Percentiles rank a stretch among this genome's conserved stretches.
These are phyloP conservation scores for Brachionus manjavacas DNA, from an alignment of 1,140 invertebrate species.

Conservation along the genomic window DNA sequence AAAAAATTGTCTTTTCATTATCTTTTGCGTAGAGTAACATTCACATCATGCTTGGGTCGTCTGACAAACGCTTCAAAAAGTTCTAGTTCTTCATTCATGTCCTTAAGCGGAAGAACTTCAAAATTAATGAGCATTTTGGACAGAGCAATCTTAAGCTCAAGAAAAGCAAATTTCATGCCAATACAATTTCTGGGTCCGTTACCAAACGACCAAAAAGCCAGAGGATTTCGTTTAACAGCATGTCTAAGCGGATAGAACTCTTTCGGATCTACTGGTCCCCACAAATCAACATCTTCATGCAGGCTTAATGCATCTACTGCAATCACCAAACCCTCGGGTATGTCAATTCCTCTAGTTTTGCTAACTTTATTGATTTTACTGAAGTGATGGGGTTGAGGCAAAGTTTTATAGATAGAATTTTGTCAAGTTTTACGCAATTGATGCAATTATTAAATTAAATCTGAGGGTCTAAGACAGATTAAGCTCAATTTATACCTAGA, in stretches of 20 bases:
- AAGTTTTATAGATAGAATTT: not conserved
- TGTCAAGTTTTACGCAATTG: not conserved
- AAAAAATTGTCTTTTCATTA: not conserved
- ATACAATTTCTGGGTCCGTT: constrained; percentile 56
- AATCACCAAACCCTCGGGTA: constrained; percentile 52
- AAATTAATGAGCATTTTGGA: constrained; percentile 8
- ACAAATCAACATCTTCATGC: constrained; percentile 52
- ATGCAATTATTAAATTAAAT: not conserved
- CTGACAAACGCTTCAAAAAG: constrained; percentile 38
- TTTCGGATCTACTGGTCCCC: constrained; percentile 49
- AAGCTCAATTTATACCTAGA: not conserved
- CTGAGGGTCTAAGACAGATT: not conserved
- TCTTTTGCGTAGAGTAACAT: constrained; percentile 5
- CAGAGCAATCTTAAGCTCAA: constrained; percentile 51
- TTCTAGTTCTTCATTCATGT: constrained; percentile 43
- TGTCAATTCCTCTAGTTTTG: constrained; percentile 47
- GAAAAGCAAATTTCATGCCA: constrained; percentile 52
- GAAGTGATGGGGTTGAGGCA: too few species aligned
- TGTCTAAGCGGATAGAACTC: constrained; percentile 52
- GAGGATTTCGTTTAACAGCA: constrained; percentile 45
- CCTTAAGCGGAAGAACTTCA: constrained; percentile 45
- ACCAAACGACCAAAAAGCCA: constrained; percentile 53
- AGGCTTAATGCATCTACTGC: constrained; percentile 52
- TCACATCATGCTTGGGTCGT: constrained; percentile 37
- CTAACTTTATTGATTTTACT: too few species aligned